These are phyloP conservation scores for Oceanodroma tethys DNA, from an alignment of 2,113 vertebrate species.

Conservation along the genomic window DNA sequence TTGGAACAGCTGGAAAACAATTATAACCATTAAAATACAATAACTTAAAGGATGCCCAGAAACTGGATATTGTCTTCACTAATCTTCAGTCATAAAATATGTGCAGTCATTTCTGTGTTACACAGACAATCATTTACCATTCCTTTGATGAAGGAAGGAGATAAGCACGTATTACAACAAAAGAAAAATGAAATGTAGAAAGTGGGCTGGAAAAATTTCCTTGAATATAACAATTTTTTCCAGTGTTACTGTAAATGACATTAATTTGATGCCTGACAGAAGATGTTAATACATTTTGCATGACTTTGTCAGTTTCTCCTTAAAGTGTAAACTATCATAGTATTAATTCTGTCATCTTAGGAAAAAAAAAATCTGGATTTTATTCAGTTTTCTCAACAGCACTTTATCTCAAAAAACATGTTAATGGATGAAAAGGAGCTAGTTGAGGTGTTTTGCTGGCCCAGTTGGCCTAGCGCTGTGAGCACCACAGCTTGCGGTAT, in stretches of 20 bases:
- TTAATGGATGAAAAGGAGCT: neutral
- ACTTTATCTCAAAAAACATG: neutral
- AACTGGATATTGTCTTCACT: neutral
- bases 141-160: neutral
- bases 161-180: neutral
- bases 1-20: slow-evolving; percentile 45
- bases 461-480: neutral
- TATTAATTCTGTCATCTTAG: neutral
- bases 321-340: neutral
- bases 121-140: neutral
- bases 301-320: neutral
- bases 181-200: slow-evolving; percentile 13
- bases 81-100: slow-evolving; percentile 23
- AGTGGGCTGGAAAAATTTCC: neutral
- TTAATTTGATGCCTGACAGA: neutral
- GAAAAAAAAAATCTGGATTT: neutral
- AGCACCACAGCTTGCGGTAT: neutral
- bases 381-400: neutral
- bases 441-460: neutral
- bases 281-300: neutral
- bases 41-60: slow-evolving; percentile 18
- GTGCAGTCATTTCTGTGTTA: neutral
- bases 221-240: slow-evolving; percentile 36
- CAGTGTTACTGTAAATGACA: neutral
- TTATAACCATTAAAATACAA: slow-evolving; percentile 17